Conservation (phyloP, 1,140 invertebrate genomes). For the Caenorhabditis briggsae region DNA sequence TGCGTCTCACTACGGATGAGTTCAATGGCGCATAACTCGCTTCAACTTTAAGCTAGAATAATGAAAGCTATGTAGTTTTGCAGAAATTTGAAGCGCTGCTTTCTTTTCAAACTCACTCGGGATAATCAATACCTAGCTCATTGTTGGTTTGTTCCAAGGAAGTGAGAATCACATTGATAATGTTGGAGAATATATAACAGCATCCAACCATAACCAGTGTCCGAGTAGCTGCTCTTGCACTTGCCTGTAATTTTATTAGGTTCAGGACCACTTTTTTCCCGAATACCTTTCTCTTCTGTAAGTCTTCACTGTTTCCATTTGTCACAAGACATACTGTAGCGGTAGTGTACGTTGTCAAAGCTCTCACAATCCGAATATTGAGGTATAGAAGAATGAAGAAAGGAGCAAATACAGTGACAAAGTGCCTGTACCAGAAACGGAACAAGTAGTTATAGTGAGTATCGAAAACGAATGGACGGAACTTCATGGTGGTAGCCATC, state of each 20-base stretch:
- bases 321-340: slow-evolving; percentile 55
- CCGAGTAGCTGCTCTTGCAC: slow-evolving; percentile 72
- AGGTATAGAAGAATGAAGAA: slow-evolving; percentile 74
- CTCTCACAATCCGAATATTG: slow-evolving; percentile 73
- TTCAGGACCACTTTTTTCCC: not conserved
- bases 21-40: too few relatives aligned
- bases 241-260: slow-evolving; percentile 64
- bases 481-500: slow-evolving; percentile 69
- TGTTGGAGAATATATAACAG: slow-evolving; percentile 74
- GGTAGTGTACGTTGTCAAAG: slow-evolving; percentile 64
- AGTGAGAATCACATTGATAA: slow-evolving; percentile 74
- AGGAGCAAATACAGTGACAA: slow-evolving; percentile 76
- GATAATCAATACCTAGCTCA: slow-evolving; percentile 8
- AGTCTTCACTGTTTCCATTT: slow-evolving; percentile 58
- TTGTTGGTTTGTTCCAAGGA: slow-evolving; percentile 36
- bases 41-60: too few relatives aligned
- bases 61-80: not conserved
- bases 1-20: too few relatives aligned
- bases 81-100: too few relatives aligned
- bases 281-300: slow-evolving; percentile 63
- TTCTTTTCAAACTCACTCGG: slow-evolving; percentile 38
- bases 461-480: slow-evolving; percentile 70
- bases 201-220: slow-evolving; percentile 75
- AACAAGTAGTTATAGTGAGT: slow-evolving; percentile 69
- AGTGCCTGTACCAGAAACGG: slow-evolving; percentile 71